Evolutionary conservation across 2,797 vertebrate species (phyloP).

Genomic region (Triplophysa yarkandensis): DNA sequence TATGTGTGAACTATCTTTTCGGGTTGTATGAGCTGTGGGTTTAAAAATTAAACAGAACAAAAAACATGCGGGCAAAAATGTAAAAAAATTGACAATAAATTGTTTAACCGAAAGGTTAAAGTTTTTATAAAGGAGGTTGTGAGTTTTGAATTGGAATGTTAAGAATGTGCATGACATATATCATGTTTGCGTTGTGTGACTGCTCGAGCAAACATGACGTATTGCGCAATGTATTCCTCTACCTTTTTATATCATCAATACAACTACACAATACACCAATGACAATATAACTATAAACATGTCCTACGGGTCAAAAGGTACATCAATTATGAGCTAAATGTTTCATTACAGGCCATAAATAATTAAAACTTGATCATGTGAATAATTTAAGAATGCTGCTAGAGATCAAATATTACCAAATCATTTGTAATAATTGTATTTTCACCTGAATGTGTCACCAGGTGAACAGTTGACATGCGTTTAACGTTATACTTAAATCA

Average conservation of each 20-base stretch:
- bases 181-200: too few relatives aligned
- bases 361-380: slow-evolving; percentile 38
- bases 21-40: too few relatives aligned
- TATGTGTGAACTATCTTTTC: too few relatives aligned
- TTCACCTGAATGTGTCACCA: slow-evolving; percentile 4
- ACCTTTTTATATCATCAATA: not conserved
- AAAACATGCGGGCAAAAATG: too few relatives aligned
- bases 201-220: too few relatives aligned
- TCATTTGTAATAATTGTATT: not conserved
- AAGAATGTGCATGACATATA: too few relatives aligned
- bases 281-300: not conserved
- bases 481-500: not conserved
- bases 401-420: slow-evolving; percentile 15
- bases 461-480: not conserved
- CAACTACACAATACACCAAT: not conserved
- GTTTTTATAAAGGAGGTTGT: too few relatives aligned
- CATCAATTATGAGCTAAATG: slow-evolving; percentile 15
- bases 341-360: slow-evolving; percentile 13
- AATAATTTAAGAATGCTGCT: slow-evolving; percentile 58
- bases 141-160: too few relatives aligned
- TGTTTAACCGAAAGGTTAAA: too few relatives aligned
- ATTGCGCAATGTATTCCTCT: not conserved
- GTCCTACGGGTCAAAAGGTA: not conserved
- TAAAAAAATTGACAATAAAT: too few relatives aligned
- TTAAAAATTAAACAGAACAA: too few relatives aligned